Conservation (phyloP, 2,888 invertebrate genomes). For the Brachyptera risi region DNA sequence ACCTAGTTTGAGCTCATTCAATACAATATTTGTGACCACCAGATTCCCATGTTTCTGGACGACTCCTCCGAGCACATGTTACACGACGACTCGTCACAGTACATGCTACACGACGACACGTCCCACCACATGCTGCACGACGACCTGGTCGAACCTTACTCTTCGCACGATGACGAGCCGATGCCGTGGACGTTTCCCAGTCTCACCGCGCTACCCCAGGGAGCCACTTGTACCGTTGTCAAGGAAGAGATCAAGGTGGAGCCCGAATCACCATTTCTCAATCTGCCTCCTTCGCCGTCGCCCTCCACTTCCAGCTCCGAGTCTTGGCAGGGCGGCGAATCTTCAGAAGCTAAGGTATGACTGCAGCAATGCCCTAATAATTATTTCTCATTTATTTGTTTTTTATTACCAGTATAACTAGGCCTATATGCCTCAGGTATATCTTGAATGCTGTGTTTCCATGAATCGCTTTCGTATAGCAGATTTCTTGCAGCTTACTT, state of each 20-base stretch:
- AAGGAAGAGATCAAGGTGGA: slow-evolving; percentile 37
- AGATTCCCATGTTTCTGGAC: slow-evolving; percentile 37
- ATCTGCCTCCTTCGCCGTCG: slow-evolving; percentile 27
- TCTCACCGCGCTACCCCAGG: slow-evolving; percentile 22
- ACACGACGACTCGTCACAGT: slow-evolving; percentile 19
- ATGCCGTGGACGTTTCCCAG: slow-evolving; percentile 32
- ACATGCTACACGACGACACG: slow-evolving; percentile 11
- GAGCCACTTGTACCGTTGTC: slow-evolving; percentile 30
- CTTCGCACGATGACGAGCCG: slow-evolving; percentile 30
- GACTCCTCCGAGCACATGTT: slow-evolving; percentile 24
- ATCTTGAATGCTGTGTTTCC: too few relatives aligned
- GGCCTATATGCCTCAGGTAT: too few relatives aligned
- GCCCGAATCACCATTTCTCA: slow-evolving; percentile 31
- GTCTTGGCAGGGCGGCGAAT: slow-evolving; percentile 23
- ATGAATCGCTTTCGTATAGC: too few relatives aligned
- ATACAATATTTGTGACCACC: background rate
- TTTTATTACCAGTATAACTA: too few relatives aligned
- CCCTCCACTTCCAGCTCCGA: slow-evolving; percentile 28
- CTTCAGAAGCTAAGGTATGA: slow-evolving; percentile 27
- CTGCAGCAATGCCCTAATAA: background rate
- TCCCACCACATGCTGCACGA: slow-evolving; percentile 27
- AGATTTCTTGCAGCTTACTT: too few relatives aligned
- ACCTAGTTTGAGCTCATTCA: too few relatives aligned
- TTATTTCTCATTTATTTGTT: too few relatives aligned
- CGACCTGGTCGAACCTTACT: slow-evolving; percentile 26